phyloP scores from a whole-genome alignment of 2,888 invertebrate genomes.

The Zygogramma bicolorata region DNA sequence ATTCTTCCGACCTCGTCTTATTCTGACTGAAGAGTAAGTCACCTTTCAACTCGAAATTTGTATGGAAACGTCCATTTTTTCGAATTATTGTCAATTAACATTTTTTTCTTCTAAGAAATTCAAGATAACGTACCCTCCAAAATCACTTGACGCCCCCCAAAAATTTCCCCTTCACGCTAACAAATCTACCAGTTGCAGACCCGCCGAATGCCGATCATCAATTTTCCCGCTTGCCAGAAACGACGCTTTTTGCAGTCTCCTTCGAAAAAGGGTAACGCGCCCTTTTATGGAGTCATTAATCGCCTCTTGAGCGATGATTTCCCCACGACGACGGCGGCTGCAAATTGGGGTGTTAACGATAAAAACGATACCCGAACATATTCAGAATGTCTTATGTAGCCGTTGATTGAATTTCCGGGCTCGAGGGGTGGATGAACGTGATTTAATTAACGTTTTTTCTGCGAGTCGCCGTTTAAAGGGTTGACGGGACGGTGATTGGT shows the following conservation, averaged over 20 bases:
- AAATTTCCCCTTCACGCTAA: not conserved
- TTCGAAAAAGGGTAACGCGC: constrained; percentile 28
- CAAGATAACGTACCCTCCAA: not conserved
- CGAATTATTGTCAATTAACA: too few relatives aligned
- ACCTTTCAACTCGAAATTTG: too few relatives aligned
- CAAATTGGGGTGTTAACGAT: constrained; percentile 23
- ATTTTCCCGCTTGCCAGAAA: constrained; percentile 28
- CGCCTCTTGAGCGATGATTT: constrained; percentile 33
- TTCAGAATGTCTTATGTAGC: constrained; percentile 36
- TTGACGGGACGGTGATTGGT: not conserved
- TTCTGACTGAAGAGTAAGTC: too few relatives aligned
- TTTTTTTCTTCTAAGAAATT: not conserved
- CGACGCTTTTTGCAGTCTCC: constrained; percentile 28
- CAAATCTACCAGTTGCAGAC: constrained; percentile 18
- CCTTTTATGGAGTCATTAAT: constrained; percentile 45
- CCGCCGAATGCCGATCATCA: constrained; percentile 27
- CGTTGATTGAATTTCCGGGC: constrained; percentile 39
- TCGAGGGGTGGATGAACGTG: not conserved
- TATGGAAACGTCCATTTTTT: too few relatives aligned
- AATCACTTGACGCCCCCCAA: not conserved
- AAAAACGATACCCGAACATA: constrained; percentile 37
- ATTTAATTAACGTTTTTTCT: constrained; percentile 18
- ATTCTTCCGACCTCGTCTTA: too few relatives aligned
- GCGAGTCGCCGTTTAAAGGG: not conserved
- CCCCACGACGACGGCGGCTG: not conserved